Evolutionary conservation across 2,888 invertebrate genomes (phyloP).

Genomic region (Fissipunctia ypsillon): DNA sequence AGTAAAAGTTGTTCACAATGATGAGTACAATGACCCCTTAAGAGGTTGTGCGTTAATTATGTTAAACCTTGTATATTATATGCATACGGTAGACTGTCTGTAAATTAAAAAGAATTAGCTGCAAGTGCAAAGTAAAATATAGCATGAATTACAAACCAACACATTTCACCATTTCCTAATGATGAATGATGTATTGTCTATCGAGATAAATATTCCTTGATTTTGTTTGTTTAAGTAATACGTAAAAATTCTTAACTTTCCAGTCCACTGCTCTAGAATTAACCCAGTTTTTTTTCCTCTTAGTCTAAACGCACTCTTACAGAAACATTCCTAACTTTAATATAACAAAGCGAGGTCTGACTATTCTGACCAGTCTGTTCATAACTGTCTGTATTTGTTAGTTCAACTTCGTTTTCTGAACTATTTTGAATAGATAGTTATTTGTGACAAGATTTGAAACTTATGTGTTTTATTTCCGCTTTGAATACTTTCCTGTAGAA

Average conservation of each 20-base stretch:
- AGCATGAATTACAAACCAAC: not conserved
- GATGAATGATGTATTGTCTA: not conserved
- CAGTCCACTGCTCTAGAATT: not conserved
- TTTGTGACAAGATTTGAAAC: not conserved
- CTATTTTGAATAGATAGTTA: constrained; percentile 11
- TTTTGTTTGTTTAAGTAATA: not conserved
- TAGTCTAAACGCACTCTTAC: not conserved
- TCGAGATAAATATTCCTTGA: not conserved
- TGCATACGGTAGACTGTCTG: not conserved
- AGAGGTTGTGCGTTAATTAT: no score
- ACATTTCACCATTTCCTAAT: not conserved
- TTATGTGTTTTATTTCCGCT: not conserved
- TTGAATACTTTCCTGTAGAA: not conserved
- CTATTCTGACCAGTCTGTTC: constrained; percentile 12
- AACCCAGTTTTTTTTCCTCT: not conserved
- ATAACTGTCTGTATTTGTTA: constrained; percentile 20
- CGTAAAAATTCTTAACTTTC: no score
- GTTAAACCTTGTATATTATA: no score
- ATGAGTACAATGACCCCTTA: no score
- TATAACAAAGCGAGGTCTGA: constrained; percentile 1
- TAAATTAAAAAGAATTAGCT: not conserved
- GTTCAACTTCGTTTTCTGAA: constrained; percentile 10
- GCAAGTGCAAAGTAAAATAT: not conserved
- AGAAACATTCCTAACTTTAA: not conserved
- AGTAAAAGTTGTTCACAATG: no score